These are phyloP conservation scores for Sebastolobus alascanus DNA, from an alignment of 2,797 vertebrate species.

Conservation along the genomic window DNA sequence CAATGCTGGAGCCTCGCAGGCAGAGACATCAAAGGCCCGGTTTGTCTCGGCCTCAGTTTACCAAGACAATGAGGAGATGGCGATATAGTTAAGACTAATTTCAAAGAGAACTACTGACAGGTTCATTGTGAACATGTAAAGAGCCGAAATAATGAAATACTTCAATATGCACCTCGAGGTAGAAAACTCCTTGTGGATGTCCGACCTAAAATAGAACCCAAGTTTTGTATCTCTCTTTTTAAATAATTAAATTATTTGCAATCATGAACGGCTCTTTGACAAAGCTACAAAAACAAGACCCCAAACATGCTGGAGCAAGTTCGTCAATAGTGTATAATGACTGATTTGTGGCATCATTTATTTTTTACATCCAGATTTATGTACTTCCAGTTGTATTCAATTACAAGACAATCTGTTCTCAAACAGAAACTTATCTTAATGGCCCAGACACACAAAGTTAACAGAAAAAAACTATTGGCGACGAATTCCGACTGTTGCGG, in stretches of 20 bases:
- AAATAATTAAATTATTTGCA: constrained; percentile 26
- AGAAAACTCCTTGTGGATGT: constrained; percentile 14
- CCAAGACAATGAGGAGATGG: constrained; percentile 46
- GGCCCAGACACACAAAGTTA: background rate
- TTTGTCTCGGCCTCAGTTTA: constrained; percentile 52
- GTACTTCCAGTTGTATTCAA: constrained; percentile 1
- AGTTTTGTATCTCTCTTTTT: constrained; percentile 1
- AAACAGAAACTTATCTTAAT: background rate
- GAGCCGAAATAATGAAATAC: constrained; percentile 38
- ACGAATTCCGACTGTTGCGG: no score
- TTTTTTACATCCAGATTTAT: constrained; percentile 1
- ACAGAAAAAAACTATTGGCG: background rate
- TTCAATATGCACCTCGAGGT: constrained; percentile 22
- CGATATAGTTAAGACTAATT: constrained; percentile 46
- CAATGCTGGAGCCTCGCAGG: constrained; percentile 57
- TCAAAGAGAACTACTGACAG: constrained; percentile 60
- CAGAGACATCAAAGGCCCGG: constrained; percentile 70
- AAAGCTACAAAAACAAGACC: background rate
- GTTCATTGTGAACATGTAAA: constrained; percentile 38
- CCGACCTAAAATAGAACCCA: constrained; percentile 8
- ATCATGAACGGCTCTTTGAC: constrained; percentile 3
- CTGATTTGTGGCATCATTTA: background rate
- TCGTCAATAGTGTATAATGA: background rate
- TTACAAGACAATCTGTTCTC: background rate
- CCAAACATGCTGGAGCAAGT: background rate